Base-by-base conservation (phyloP, 2,888 invertebrate species). In the Agonopterix heracliana region DNA sequence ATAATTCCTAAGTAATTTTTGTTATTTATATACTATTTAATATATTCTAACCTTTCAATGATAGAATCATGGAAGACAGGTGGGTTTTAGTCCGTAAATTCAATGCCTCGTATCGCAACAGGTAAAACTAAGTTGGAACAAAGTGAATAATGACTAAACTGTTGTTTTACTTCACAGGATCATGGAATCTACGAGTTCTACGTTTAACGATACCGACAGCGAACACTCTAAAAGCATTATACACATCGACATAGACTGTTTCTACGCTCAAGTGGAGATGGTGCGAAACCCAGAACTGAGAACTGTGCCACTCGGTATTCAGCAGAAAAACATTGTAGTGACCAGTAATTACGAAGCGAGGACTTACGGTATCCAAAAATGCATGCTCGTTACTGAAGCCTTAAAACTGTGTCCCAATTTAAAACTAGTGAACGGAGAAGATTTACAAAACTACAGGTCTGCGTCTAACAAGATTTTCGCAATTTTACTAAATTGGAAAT, bases 221-320 rank as follows among this genome's bases (percentile, higher is more conserved):
- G 83, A 81, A 55, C 95, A 95, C 78, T 84, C 90, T 48, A 91
- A 91, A 66, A 91, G 91, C 54, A 93, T 96, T 60, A 90, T 96
- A 66, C 95, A 95, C 74, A 87, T 96, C 63, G 95, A 96, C 73
- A 89, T 95, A 71, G 95, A 96, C 76, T 95, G 93, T 75, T 96
- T 94, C 81, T 96, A 95, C 81, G 95, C 95, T 53, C 95, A 96
- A 90, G 95, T 96, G 57, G 95, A 96, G 82, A 94, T 93, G 90
- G 74, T 93, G 50, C 91, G 91, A 59, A 91, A 94, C 72, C 94
- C 95, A 2, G 88, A 91, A 61, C 78, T 94, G 48, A 88, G 90
- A 54, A 82, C 85, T 48, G 90, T 91, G 61, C 95, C 95, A 34
- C 77, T 96, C 55, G 96, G 96, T 47, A 91, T 96, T 38, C 93